A percentile compares a stretch with the other conserved stretches of the same genome.
Evolutionary conservation across 1,140 invertebrate species (phyloP).

Genomic region (Drosophila lini): DNA sequence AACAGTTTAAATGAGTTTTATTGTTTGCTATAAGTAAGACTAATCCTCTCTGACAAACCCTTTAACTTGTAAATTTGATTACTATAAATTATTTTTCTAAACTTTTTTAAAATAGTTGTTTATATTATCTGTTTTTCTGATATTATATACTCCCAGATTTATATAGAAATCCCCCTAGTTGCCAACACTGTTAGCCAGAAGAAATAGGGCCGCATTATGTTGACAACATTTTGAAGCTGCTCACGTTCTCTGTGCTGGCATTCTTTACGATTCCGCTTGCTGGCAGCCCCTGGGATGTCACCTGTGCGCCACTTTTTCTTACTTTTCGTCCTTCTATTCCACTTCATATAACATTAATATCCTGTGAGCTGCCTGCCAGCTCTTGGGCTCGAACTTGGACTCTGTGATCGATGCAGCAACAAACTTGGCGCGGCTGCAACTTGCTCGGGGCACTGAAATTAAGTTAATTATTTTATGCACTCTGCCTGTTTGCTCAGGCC

Average conservation of each 20-base stretch:
- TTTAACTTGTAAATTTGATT: too few relatives aligned
- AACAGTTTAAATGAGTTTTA: too few relatives aligned
- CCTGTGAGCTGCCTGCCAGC: constrained; percentile 32
- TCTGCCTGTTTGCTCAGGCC: constrained; percentile 25
- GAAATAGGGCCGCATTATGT: constrained; percentile 43
- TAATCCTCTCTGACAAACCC: too few relatives aligned
- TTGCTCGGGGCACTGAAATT: constrained; percentile 35
- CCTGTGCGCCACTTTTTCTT: constrained; percentile 38
- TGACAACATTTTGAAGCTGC: constrained; percentile 61
- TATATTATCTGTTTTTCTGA: neutral
- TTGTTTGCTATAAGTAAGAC: too few relatives aligned
- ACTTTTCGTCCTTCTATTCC: constrained; percentile 27
- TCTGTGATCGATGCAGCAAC: constrained; percentile 42
- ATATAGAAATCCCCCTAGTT: neutral
- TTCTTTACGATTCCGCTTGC: constrained; percentile 51
- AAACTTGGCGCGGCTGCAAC: constrained; percentile 25
- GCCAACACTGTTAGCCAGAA: neutral
- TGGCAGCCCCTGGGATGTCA: constrained; percentile 41
- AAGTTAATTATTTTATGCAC: constrained; percentile 54
- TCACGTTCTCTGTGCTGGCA: constrained; percentile 50
- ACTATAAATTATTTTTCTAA: too few relatives aligned
- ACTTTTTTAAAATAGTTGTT: too few relatives aligned
- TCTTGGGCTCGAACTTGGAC: neutral
- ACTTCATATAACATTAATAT: constrained; percentile 57
- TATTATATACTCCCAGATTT: too few relatives aligned